Evolutionary conservation across 2,113 vertebrate genomes (phyloP).

Genomic region (Pelecanus crispus): DNA sequence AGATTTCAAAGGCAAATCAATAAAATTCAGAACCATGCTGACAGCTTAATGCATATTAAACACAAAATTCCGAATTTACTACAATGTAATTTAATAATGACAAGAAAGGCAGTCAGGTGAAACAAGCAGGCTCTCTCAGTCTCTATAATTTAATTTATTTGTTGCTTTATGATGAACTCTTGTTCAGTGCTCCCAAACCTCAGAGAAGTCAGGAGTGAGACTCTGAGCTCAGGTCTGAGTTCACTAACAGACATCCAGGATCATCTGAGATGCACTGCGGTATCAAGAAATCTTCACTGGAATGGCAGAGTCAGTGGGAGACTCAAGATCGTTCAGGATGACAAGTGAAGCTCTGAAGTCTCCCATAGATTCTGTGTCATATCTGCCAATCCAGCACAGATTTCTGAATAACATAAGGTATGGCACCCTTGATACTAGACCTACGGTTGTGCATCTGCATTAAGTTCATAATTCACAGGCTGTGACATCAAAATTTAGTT

Average conservation of each 20-base stretch:
- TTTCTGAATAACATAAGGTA: neutral
- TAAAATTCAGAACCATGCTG: neutral
- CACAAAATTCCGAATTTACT: neutral
- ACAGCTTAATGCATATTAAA: conserved; percentile 3
- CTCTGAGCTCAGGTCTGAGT: neutral
- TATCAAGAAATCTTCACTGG: neutral
- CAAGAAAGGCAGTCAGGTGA: neutral
- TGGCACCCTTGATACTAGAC: neutral
- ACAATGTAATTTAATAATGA: neutral
- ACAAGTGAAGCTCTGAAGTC: neutral
- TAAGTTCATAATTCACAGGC: neutral
- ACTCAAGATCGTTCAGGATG: neutral
- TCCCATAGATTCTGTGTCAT: neutral
- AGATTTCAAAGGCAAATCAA: conserved; percentile 32
- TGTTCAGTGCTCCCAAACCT: neutral
- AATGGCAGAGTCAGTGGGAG: neutral
- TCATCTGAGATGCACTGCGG: neutral
- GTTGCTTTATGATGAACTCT: neutral
- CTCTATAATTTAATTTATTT: neutral
- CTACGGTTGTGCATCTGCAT: neutral
- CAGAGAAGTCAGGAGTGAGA: neutral
- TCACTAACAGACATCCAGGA: neutral
- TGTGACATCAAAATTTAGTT: neutral
- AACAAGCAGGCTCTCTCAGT: neutral
- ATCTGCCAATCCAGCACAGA: neutral